phyloP scores from a whole-genome alignment of 2,113 vertebrate species.

The Zeus faber region DNA sequence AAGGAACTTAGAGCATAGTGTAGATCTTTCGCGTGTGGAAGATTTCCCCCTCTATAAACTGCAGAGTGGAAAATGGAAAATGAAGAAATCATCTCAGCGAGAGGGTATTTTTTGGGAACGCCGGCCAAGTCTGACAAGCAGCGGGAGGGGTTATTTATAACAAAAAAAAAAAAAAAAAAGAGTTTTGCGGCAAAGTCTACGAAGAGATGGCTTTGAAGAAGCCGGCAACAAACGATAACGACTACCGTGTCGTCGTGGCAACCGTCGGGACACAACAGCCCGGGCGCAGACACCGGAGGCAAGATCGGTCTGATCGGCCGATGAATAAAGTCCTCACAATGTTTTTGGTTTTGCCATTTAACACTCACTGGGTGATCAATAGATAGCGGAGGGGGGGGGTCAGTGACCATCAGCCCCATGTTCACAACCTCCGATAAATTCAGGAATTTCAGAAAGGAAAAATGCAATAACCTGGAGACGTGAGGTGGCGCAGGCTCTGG shows the following conservation, averaged over 20 bases:
- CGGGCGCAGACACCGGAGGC: neutral
- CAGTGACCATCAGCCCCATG: slow-evolving; percentile 36
- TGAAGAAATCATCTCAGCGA: neutral
- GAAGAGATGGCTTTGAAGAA: too few species aligned
- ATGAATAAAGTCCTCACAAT: too few species aligned
- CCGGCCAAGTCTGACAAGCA: neutral
- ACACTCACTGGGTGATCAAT: slow-evolving; percentile 50
- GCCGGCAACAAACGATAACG: neutral
- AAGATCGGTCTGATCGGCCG: too few species aligned
- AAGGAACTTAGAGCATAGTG: too few species aligned
- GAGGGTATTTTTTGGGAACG: neutral
- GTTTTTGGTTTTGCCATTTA: too few species aligned
- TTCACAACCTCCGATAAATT: slow-evolving; percentile 63
- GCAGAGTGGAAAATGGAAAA: slow-evolving; percentile 3
- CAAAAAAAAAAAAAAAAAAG: too few species aligned
- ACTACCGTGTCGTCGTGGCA: neutral
- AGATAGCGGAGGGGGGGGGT: slow-evolving; percentile 29
- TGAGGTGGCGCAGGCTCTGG: slow-evolving; percentile 31
- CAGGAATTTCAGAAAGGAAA: slow-evolving; percentile 34
- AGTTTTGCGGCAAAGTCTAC: neutral
- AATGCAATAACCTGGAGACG: too few species aligned
- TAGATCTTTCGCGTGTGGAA: too few species aligned
- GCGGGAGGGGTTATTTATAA: neutral
- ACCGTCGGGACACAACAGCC: neutral
- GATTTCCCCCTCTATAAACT: neutral